A percentile compares a stretch with the other conserved stretches of the same genome.
Conservation (phyloP, 2,113 vertebrate species). For the Himantopus leucocephalus region DNA sequence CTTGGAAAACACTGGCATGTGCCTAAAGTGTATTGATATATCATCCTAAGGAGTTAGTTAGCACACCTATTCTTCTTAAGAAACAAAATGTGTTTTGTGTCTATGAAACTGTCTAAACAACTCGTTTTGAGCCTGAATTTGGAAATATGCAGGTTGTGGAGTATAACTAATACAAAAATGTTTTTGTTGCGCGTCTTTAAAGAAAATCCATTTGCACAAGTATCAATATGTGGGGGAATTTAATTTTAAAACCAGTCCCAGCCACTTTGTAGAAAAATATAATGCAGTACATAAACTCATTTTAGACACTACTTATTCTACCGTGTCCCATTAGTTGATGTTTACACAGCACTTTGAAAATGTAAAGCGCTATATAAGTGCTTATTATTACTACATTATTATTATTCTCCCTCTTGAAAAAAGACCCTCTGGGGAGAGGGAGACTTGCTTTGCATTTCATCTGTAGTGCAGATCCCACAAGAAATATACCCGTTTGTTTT, state of each 20-base stretch:
- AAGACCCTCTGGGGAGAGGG: conserved; percentile 51
- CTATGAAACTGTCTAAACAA: conserved; percentile 56
- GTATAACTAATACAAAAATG: not conserved
- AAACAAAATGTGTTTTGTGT: conserved; percentile 46
- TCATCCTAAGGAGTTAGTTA: conserved; percentile 47
- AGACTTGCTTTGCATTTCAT: conserved; percentile 58
- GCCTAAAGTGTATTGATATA: conserved; percentile 12
- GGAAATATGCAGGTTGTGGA: not conserved
- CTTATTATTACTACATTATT: conserved; percentile 71
- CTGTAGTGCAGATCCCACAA: conserved; percentile 36
- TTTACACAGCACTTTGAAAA: conserved; percentile 63
- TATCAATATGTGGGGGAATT: conserved; percentile 30
- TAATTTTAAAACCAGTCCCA: conserved; percentile 41
- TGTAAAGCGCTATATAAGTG: conserved; percentile 68
- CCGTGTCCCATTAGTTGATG: conserved; percentile 65
- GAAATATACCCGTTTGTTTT: conserved; percentile 44
- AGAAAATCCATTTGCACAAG: conserved; percentile 21
- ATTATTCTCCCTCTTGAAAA: conserved; percentile 67
- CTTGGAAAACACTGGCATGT: conserved; percentile 30
- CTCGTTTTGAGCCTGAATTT: not conserved
- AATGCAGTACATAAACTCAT: conserved; percentile 62
- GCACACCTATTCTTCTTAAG: conserved; percentile 41
- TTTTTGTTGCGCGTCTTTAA: not conserved
- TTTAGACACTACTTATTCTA: conserved; percentile 63
- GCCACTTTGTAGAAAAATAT: conserved; percentile 47